phyloP scores from a whole-genome alignment of 2,797 vertebrate species.

The Sebastes wilsoni region DNA sequence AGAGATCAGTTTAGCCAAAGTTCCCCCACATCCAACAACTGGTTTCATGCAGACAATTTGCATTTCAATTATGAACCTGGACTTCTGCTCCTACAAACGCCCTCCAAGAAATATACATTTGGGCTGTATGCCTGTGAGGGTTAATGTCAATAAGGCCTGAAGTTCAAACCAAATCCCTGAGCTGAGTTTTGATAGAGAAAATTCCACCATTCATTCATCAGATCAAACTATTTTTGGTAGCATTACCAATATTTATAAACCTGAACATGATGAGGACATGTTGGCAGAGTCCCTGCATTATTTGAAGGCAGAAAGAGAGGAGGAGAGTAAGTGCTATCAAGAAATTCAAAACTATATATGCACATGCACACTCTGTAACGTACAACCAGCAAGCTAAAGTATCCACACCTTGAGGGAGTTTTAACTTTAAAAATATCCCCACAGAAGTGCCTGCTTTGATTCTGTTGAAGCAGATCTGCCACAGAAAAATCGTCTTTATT shows the following conservation, averaged over 20 bases:
- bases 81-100: neutral
- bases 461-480: neutral
- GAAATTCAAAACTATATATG: no score
- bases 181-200: neutral
- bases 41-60: neutral
- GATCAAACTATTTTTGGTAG: neutral
- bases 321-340: neutral
- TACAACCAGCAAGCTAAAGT: neutral
- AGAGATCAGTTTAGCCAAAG: neutral
- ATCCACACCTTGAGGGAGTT: neutral
- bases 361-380: neutral
- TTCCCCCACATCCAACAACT: neutral
- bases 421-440: neutral
- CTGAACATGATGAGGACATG: neutral
- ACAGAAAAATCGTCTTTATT: slow-evolving; percentile 7
- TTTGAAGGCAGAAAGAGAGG: neutral
- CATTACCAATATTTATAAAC: neutral
- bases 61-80: neutral
- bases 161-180: neutral
- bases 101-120: neutral
- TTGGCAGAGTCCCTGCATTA: neutral
- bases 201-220: neutral
- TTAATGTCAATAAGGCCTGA: neutral
- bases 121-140: neutral
- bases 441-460: neutral